Conservation (phyloP, 2,888 invertebrate genomes). For the Morinoia aosen region DNA sequence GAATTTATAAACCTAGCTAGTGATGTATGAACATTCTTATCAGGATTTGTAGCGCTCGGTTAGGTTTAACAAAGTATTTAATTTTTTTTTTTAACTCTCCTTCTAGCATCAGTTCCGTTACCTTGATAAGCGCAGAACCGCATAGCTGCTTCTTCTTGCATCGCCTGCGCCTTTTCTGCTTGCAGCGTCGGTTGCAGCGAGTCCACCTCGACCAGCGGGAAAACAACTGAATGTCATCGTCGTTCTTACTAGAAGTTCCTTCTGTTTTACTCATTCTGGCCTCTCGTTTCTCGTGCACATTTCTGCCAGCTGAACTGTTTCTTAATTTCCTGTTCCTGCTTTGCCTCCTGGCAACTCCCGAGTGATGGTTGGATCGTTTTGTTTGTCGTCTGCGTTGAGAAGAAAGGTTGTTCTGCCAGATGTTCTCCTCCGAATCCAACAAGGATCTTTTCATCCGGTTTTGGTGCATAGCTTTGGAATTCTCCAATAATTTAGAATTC, state of each 20-base stretch:
- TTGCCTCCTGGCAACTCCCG: neutral
- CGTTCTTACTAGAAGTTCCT: constrained; percentile 21
- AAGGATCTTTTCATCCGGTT: constrained; percentile 4
- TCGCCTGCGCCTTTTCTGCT: constrained; percentile 81
- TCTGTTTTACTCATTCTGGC: neutral
- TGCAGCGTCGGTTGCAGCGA: constrained; percentile 83
- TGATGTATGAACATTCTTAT: too few relatives aligned
- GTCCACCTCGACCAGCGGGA: constrained; percentile 86
- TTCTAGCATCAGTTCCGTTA: neutral
- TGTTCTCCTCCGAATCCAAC: neutral
- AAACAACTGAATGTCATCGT: constrained; percentile 58
- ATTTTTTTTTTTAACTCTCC: neutral
- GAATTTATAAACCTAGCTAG: neutral
- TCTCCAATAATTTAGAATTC: neutral
- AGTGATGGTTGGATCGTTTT: neutral
- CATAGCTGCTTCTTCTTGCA: constrained; percentile 60
- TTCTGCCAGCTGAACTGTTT: neutral
- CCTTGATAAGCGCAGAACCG: constrained; percentile 62
- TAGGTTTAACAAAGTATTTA: too few relatives aligned
- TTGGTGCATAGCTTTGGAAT: neutral
- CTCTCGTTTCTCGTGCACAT: neutral
- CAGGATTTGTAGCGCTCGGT: too few relatives aligned
- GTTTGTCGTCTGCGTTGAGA: neutral
- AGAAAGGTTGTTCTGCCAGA: neutral
- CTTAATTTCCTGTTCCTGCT: neutral